A percentile compares a stretch with the other conserved stretches of the same genome.
These are phyloP conservation scores for Gobiocypris rarus DNA, from an alignment of 2,113 vertebrate genomes.

Conservation along the genomic window DNA sequence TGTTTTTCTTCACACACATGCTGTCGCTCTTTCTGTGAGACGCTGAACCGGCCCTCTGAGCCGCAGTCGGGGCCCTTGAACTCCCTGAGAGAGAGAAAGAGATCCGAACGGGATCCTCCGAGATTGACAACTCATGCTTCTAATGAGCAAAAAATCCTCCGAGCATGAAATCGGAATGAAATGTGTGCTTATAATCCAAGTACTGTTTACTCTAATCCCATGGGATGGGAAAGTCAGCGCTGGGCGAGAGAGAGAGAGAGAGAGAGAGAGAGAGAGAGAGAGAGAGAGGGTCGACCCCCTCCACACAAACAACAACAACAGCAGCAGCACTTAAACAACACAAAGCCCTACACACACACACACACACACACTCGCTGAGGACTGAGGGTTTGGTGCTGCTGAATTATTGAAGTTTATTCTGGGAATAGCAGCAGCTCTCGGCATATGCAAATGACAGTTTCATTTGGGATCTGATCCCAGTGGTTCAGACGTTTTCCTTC, in stretches of 20 bases:
- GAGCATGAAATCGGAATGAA: slow-evolving; percentile 87
- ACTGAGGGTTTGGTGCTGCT: slow-evolving; percentile 71
- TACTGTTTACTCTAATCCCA: slow-evolving; percentile 79
- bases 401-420: slow-evolving; percentile 83
- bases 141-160: slow-evolving; percentile 84
- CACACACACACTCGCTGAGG: slow-evolving; percentile 57
- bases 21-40: not conserved
- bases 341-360: slow-evolving; percentile 25
- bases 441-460: slow-evolving; percentile 87
- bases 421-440: slow-evolving; percentile 75
- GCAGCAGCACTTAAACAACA: not conserved
- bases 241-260: slow-evolving; percentile 48
- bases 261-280: slow-evolving; percentile 5
- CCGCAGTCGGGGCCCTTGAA: slow-evolving; percentile 53
- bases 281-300: not conserved
- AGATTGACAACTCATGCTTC: slow-evolving; percentile 80
- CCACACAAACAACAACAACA: slow-evolving; percentile 20
- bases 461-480: slow-evolving; percentile 85
- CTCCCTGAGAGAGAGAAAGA: slow-evolving; percentile 63
- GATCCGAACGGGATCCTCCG: slow-evolving; percentile 75
- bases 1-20: slow-evolving; percentile 24
- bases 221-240: slow-evolving; percentile 69
- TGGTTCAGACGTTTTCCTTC: slow-evolving; percentile 68
- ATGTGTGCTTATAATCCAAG: slow-evolving; percentile 88
- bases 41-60: not conserved